Evolutionary conservation across 2,888 invertebrate genomes (phyloP).

Genomic region (Hypselothyrea guttata): DNA sequence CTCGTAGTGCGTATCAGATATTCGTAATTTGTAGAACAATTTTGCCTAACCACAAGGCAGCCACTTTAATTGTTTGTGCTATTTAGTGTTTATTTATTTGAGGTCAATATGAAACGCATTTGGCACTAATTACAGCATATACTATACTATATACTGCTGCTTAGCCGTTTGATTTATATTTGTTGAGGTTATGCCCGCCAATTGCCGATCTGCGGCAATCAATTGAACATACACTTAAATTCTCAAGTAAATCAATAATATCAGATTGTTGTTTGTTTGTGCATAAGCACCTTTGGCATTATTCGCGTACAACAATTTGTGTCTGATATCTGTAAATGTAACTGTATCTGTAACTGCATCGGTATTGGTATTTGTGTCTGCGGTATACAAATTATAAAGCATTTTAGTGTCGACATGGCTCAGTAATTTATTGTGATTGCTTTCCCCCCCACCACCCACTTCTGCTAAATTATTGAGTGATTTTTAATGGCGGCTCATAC

Average conservation of each 20-base stretch:
- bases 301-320: constrained; percentile 11
- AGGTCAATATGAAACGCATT: constrained; percentile 63
- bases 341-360: constrained; percentile 2
- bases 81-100: constrained; percentile 29
- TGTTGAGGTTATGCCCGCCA: constrained; percentile 19
- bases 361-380: constrained; percentile 5
- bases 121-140: constrained; percentile 58
- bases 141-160: constrained; percentile 5
- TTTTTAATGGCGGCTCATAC: constrained; percentile 43
- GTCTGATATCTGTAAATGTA: constrained; percentile 1
- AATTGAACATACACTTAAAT: constrained; percentile 3
- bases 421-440: constrained; percentile 35
- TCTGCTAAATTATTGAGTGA: constrained; percentile 61
- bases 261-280: constrained; percentile 13
- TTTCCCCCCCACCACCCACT: constrained; percentile 3
- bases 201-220: constrained; percentile 18
- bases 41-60: constrained; percentile 5
- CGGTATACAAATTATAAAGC: constrained; percentile 35
- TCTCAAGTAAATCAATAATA: constrained; percentile 31
- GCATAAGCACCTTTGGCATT: constrained; percentile 44
- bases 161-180: constrained; percentile 1
- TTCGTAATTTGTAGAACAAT: constrained; percentile 15
- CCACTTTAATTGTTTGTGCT: constrained; percentile 13
- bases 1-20: neutral
- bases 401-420: constrained; percentile 34